These are phyloP conservation scores for Trachythela sp. DNA, from an alignment of 64 coral and sea anemone species.

Conservation along the genomic window DNA sequence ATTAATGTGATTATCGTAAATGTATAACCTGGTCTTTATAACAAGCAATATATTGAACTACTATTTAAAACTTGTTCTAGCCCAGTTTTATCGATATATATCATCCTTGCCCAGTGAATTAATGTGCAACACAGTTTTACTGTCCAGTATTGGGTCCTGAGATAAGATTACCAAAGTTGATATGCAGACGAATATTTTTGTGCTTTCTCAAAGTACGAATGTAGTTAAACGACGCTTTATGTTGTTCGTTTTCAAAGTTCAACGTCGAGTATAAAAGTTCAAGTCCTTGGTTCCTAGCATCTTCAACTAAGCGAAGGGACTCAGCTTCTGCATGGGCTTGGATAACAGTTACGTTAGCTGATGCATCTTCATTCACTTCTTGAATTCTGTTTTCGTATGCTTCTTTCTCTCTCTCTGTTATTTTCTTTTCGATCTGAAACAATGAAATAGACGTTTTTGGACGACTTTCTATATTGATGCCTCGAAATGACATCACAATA, in stretches of 20 bases:
- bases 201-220: conserved; percentile 52
- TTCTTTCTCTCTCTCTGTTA: conserved; percentile 55
- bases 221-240: conserved; percentile 74
- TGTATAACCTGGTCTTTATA: too few species aligned
- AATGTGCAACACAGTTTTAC: too few species aligned
- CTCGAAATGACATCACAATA: too few species aligned
- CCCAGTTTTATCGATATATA: too few species aligned
- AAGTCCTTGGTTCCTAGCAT: conserved; percentile 55
- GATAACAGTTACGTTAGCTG: conserved; percentile 41
- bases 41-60: too few species aligned
- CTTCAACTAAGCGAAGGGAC: conserved; percentile 45
- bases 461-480: too few species aligned
- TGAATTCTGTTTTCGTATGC: conserved; percentile 49
- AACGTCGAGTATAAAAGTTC: conserved; percentile 41
- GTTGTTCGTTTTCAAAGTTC: conserved; percentile 41
- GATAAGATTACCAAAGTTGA: conserved; percentile 57
- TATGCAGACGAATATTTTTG: conserved; percentile 36
- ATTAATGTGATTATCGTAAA: too few species aligned
- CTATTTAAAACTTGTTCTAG: too few species aligned
- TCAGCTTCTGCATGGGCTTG: conserved; percentile 49
- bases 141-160: neutral
- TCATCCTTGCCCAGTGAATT: too few species aligned
- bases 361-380: conserved; percentile 61
- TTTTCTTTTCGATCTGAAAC: conserved; percentile 61
- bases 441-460: too few species aligned